phyloP scores from a whole-genome alignment of 2,888 invertebrate genomes.

The Holacanthella duospinosa region DNA sequence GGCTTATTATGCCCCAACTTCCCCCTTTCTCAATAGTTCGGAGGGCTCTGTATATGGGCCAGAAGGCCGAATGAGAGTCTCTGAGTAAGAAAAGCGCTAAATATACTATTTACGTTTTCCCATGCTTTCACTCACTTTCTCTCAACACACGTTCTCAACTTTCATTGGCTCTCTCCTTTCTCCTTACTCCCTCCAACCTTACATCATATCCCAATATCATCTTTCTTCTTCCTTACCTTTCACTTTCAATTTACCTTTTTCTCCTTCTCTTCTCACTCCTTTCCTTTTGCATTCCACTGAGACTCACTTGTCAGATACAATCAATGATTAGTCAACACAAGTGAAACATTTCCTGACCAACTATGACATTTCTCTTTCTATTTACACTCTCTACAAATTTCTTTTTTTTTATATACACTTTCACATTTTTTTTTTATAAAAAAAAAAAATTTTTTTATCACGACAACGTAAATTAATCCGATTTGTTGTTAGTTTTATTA shows the following conservation, averaged over 20 bases:
- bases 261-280: background rate
- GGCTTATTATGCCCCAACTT: conserved; percentile 38
- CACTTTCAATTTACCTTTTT: background rate
- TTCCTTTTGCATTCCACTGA: background rate
- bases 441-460: too few species aligned
- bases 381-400: too few species aligned
- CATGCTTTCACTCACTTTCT: background rate
- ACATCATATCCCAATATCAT: background rate
- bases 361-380: too few species aligned
- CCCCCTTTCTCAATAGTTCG: conserved; percentile 27
- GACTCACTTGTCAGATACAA: background rate
- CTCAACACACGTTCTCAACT: background rate
- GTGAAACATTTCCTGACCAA: background rate
- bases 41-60: background rate
- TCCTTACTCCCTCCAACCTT: background rate
- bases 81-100: background rate
- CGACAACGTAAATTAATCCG: too few species aligned
- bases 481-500: too few species aligned
- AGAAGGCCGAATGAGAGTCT: background rate
- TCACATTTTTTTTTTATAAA: too few species aligned
- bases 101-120: background rate
- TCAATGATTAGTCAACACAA: background rate
- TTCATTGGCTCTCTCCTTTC: background rate
- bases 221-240: background rate
- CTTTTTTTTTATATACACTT: too few species aligned